Base-by-base conservation (phyloP, 2,888 invertebrate genomes). In the Ptycholaimellus sp. region DNA sequence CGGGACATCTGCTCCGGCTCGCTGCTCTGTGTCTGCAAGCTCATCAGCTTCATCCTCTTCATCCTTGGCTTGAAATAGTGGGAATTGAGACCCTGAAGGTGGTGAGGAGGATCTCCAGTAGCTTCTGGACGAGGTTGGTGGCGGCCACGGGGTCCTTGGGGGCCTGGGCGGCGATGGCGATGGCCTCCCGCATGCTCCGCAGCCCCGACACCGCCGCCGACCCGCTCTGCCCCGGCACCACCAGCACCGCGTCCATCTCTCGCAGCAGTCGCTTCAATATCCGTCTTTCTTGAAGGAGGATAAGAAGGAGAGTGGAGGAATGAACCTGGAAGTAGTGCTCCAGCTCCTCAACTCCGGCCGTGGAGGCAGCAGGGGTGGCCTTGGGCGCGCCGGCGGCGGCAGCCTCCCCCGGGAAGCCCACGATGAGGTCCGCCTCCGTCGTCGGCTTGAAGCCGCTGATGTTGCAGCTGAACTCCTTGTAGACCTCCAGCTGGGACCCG, bases 401-500 rank as follows among this genome's bases (percentile, higher is more conserved):
- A 7, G 33, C 17, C 17, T 13, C 7, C 3, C 18, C 4, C 25
- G 33, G 27, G 21, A 18, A 32, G 22, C 33, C 38, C 16, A 37
- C 32, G 30, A 44, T 38, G 35, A 52, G 33, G 34, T 51, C 50
- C 7, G 54, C 52, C 23, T 47, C 39, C n/a, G 42, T 35, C 6
- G 42, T 35, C 19, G 46, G 40, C 35, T 52, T 52, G 46, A 54
- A 54, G 3, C 53, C 54, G 41, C 51, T 50, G 36, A 52, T 54
- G 28, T 46, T 40, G 17, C 45, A 34, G 40, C 30, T 27, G 60
- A 93, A 93, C 60, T 93, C 93, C 56, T 93, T 90, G 58, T 96
- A 99, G 0, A 96, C 87, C 0, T 76, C 72, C 61, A 85, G 76
- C 58, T 87, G 82, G 42, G 73, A 69, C 18, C 73, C 68, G 0